These are phyloP conservation scores for Danaus plexippus DNA, from an alignment of 1,140 invertebrate species.

Conservation along the genomic window DNA sequence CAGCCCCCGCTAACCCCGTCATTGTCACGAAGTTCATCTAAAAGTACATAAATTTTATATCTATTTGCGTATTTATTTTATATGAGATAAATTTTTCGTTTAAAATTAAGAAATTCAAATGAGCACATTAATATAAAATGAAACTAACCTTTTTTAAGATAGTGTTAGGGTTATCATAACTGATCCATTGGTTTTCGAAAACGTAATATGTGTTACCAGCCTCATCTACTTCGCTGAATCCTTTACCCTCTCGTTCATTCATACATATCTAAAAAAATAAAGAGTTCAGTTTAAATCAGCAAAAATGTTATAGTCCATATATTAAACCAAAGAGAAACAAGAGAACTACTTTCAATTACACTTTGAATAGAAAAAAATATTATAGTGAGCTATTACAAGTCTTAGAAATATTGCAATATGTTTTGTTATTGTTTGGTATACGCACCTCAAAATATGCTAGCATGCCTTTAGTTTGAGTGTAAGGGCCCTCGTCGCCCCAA, in stretches of 20 bases:
- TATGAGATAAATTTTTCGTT: no score
- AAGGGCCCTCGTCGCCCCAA: constrained; percentile 74
- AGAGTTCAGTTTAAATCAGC: constrained; percentile 21
- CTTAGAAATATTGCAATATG: no score
- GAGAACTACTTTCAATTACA: not conserved
- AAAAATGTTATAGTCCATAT: not conserved
- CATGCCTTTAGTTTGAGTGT: constrained; percentile 77
- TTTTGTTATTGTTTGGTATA: no score
- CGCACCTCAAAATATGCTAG: constrained; percentile 77
- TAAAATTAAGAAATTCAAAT: no score
- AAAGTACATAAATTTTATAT: constrained; percentile 16
- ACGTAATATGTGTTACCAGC: constrained; percentile 81
- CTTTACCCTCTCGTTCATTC: constrained; percentile 74
- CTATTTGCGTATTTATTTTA: no score
- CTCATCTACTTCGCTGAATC: constrained; percentile 75
- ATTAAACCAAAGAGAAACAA: not conserved
- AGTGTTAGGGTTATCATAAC: constrained; percentile 82
- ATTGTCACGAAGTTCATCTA: constrained; percentile 77
- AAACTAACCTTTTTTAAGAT: constrained; percentile 76
- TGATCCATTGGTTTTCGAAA: constrained; percentile 86
- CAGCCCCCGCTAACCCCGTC: constrained; percentile 76
- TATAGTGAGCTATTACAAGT: constrained; percentile 3
- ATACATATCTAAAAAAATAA: constrained; percentile 76
- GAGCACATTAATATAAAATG: not conserved
- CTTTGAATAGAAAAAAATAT: not conserved